Evolutionary conservation across 2,797 vertebrate genomes (phyloP).

Genomic region (Hafferia zeledoni): DNA sequence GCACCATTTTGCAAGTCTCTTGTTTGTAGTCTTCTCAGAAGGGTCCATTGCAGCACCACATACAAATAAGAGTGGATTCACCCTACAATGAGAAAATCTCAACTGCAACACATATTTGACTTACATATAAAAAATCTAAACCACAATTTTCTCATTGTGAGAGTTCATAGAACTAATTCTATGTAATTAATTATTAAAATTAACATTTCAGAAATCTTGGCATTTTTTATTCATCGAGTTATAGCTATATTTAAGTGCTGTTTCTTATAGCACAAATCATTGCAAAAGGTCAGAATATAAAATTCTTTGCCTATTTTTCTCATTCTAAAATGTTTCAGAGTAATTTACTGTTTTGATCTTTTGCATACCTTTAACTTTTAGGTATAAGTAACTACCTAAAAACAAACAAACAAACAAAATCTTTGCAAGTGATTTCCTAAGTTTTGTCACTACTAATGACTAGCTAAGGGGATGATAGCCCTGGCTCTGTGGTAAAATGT

Average conservation of each 20-base stretch:
- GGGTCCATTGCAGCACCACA: neutral
- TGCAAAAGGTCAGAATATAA: constrained; percentile 15
- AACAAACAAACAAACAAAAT: neutral
- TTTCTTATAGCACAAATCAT: neutral
- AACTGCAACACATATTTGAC: neutral
- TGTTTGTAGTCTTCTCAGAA: neutral
- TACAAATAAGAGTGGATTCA: neutral
- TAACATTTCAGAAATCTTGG: neutral
- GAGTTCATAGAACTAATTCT: neutral
- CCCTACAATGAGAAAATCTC: neutral
- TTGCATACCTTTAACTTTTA: neutral
- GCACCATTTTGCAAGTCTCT: neutral
- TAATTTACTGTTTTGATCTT: constrained; percentile 11
- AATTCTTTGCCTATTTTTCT: neutral
- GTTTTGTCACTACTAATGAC: neutral
- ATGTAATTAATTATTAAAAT: neutral
- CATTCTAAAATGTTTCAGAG: neutral
- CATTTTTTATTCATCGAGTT: neutral
- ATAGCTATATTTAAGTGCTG: neutral
- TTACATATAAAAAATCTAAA: neutral
- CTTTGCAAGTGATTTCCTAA: neutral
- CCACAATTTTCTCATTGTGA: neutral
- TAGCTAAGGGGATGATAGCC: neutral
- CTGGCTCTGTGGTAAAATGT: neutral
- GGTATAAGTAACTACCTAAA: neutral